phyloP scores from a whole-genome alignment of 1,140 invertebrate species.

The Gyrodactylus bullatarudis region DNA sequence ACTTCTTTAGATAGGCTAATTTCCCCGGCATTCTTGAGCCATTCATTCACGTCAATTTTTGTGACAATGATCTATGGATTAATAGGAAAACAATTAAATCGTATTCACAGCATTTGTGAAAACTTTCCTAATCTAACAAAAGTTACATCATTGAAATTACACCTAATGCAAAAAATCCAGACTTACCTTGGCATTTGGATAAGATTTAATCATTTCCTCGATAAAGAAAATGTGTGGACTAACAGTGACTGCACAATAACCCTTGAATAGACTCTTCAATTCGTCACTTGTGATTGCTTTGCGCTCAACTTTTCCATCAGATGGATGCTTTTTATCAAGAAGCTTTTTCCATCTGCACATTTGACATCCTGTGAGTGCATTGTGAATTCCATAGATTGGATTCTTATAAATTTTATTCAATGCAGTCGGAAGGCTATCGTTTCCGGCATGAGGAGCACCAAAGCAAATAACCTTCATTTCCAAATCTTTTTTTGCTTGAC shows the following conservation, averaged over 20 bases:
- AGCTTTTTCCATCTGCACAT: background rate
- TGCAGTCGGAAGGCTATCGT: background rate
- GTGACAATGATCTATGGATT: background rate
- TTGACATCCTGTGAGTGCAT: background rate
- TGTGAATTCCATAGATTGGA: background rate
- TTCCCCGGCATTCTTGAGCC: background rate
- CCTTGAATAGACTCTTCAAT: background rate
- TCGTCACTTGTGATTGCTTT: background rate
- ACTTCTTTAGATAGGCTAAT: background rate
- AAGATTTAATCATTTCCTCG: background rate
- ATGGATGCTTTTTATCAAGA: background rate
- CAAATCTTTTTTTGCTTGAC: background rate
- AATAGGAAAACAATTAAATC: background rate
- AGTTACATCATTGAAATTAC: no score
- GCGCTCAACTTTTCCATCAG: background rate
- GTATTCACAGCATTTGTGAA: no score
- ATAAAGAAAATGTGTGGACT: background rate
- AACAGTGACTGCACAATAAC: background rate
- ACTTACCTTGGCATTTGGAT: background rate
- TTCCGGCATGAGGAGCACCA: background rate
- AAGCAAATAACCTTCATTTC: background rate
- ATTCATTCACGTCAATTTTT: background rate
- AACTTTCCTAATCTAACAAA: no score
- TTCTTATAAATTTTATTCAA: background rate
- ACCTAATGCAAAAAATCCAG: no score